These are phyloP conservation scores for Etheostoma nigrum DNA, from an alignment of 2,797 vertebrate species.

Conservation along the genomic window DNA sequence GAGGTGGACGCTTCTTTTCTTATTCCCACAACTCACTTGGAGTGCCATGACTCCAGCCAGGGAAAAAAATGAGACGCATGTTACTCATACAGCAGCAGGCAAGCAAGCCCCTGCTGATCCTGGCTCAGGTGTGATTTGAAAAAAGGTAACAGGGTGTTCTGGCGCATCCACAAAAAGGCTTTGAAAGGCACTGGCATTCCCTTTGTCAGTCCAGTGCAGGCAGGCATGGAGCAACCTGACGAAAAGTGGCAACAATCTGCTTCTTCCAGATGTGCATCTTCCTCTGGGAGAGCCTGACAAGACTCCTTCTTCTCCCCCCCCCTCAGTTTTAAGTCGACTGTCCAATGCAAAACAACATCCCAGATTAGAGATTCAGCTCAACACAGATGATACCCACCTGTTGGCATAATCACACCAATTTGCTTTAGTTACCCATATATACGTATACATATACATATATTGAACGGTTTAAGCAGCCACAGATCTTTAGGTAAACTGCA, in stretches of 20 bases:
- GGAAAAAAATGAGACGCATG: constrained; percentile 32
- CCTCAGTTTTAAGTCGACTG: constrained; percentile 2
- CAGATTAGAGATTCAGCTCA: constrained; percentile 43
- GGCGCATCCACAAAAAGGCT: constrained; percentile 22
- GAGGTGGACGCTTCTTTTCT: constrained; percentile 15
- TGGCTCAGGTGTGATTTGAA: constrained; percentile 41
- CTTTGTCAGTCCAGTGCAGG: constrained; percentile 43
- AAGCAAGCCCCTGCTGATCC: constrained; percentile 13
- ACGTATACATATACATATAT: background rate
- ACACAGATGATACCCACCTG: constrained; percentile 25
- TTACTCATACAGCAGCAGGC: constrained; percentile 6
- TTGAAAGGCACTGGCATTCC: background rate
- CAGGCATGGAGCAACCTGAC: constrained; percentile 49
- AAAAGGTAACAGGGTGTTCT: constrained; percentile 32
- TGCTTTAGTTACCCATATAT: background rate
- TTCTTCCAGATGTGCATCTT: constrained; percentile 37
- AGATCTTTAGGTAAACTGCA: constrained; percentile 16
- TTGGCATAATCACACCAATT: constrained; percentile 8
- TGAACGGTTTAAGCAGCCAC: constrained; percentile 3
- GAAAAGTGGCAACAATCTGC: constrained; percentile 47
- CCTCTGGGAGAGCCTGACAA: constrained; percentile 52
- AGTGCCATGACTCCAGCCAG: constrained; percentile 23
- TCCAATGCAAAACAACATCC: constrained; percentile 6
- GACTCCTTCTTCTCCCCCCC: background rate
- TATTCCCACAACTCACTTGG: constrained; percentile 19